Evolutionary conservation across 2,888 invertebrate species (phyloP), one percentile per base, ranked within the genome.

Genomic region (Hirtodrosophila histrioides): DNA sequence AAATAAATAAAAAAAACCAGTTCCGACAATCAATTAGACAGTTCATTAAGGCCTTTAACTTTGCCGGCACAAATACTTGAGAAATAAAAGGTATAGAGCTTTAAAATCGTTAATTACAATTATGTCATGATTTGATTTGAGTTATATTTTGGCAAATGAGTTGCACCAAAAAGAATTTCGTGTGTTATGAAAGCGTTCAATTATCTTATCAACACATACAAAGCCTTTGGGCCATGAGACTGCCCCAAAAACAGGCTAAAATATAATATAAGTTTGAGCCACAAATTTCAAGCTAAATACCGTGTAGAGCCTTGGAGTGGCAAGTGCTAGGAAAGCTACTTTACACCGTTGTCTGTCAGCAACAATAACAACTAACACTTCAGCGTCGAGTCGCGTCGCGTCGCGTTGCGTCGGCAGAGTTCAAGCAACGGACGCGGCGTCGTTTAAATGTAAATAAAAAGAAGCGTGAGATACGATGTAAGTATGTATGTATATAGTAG

Each of bases 191-290:
- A 50, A 27, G 29, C 55, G 41, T 68, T 62, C 35, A 45, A 65
- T 65, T 76, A 78, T 83, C 80, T 79, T 79, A 78, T 78, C 80
- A 64, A 12, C 17, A 10, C 10, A n/a, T n/a, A 36, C 37, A 58
- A 75, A 79, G 53, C 56, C 41, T 44, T 56, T 50, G 27, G 60
- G 49, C 61, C 50, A 46, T 33, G 60, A 24, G 41, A 65, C 69
- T 58, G 12, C n/a, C 35, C 44, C 8, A 39, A 27, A 46, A 7
- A 51, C 8, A 56, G 44, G 43, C 29, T 17, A 45, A 57, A 40
- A 48, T 46, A n/a, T 29, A 45, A 63, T 56, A 53, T 56, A 53
- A 45, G 36, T 40, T 43, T 24, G 36, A 43, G 44, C 51, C 11
- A 39, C 17, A 41, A 45, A 50, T 11, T 40, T 35, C 1, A 49